Percentiles rank a stretch among this genome's conserved stretches.
Evolutionary conservation across 2,797 vertebrate genomes (phyloP).

Genomic region (Amniataba percoides): DNA sequence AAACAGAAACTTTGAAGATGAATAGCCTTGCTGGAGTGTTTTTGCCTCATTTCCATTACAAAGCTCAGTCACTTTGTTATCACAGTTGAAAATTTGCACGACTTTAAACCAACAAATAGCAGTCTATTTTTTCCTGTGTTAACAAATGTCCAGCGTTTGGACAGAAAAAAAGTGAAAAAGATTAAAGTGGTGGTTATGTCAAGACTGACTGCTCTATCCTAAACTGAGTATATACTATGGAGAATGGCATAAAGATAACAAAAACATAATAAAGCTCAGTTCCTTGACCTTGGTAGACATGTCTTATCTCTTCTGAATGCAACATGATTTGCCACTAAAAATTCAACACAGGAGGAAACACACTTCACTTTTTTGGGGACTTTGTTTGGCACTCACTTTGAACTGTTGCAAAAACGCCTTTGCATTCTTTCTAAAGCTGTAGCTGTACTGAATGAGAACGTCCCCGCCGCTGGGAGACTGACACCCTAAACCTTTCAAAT

Average conservation of each 20-base stretch:
- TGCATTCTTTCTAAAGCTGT: slow-evolving; percentile 25
- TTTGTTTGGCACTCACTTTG: slow-evolving; percentile 52
- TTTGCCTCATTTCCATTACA: slow-evolving; percentile 61
- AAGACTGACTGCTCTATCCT: neutral
- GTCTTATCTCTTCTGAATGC: slow-evolving; percentile 15
- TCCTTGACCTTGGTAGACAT: slow-evolving; percentile 29
- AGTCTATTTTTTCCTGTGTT: slow-evolving; percentile 33
- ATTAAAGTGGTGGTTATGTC: neutral
- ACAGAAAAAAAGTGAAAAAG: slow-evolving; percentile 5
- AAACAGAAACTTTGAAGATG: slow-evolving; percentile 63
- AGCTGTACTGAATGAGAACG: slow-evolving; percentile 42
- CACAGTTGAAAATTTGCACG: slow-evolving; percentile 18
- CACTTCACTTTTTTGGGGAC: slow-evolving; percentile 18
- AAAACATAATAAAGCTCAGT: slow-evolving; percentile 13
- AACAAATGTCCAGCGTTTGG: slow-evolving; percentile 35
- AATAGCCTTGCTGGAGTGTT: slow-evolving; percentile 22
- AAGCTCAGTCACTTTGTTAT: slow-evolving; percentile 53
- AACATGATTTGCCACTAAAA: slow-evolving; percentile 18
- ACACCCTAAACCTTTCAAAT: slow-evolving; percentile 57
- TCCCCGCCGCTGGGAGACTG: slow-evolving; percentile 39
- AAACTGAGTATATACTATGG: neutral
- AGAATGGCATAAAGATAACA: slow-evolving; percentile 12
- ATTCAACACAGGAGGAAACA: slow-evolving; percentile 19
- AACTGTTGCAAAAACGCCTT: slow-evolving; percentile 20
- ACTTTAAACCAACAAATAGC: slow-evolving; percentile 37